Percentiles rank a stretch among this genome's conserved stretches.
Conservation (phyloP, 2,797 vertebrate genomes). For the Okamejei kenojei region DNA sequence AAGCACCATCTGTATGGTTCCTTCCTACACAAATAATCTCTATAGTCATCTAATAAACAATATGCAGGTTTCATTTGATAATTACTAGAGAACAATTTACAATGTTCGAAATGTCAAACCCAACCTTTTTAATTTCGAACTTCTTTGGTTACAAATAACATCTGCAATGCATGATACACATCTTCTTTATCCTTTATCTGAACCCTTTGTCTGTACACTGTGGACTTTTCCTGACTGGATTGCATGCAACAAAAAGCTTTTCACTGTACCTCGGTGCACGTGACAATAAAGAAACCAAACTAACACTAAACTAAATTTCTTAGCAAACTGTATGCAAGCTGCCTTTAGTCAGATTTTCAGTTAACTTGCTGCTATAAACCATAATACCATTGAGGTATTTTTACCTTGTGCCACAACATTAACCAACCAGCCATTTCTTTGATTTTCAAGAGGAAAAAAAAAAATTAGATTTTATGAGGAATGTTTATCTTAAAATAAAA, state of each 20-base stretch:
- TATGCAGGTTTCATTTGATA: not conserved
- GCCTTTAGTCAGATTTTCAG: not conserved
- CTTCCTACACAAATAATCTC: not conserved
- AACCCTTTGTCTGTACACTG: no score
- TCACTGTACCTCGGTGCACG: no score
- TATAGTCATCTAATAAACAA: not conserved
- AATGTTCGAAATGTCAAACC: not conserved
- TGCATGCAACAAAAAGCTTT: no score
- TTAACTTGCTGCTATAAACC: not conserved
- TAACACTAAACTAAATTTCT: not conserved
- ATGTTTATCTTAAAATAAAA: not conserved
- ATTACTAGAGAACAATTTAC: not conserved
- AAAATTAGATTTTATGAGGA: not conserved
- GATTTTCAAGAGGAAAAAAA: not conserved
- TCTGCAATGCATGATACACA: no score
- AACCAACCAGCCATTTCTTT: not conserved
- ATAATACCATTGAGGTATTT: not conserved
- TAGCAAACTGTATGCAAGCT: not conserved
- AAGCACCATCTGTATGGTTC: no score
- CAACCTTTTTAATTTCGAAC: not conserved
- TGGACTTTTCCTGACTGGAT: no score
- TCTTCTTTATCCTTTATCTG: no score
- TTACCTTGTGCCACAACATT: not conserved
- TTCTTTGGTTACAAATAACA: not conserved
- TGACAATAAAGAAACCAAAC: no score